Evolutionary conservation across 2,888 invertebrate genomes (phyloP), one percentile per base, ranked within the genome.

Genomic region (Vannuccia rotundouncinata): DNA sequence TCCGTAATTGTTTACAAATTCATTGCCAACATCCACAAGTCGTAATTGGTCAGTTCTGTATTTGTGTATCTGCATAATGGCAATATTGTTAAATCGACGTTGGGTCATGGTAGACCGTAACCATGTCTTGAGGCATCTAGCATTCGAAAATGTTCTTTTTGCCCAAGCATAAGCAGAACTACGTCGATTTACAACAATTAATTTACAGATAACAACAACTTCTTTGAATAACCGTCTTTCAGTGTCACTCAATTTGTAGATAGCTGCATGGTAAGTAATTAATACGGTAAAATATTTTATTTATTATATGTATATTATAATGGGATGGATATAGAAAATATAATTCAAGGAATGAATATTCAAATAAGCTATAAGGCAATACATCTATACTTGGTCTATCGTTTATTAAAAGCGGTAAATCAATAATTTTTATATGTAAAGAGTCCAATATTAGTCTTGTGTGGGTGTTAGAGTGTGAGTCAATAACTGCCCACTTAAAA

Each of bases 31-130:
- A 17, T 66, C 66, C 66, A 66, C 66, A 66, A 66, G 66, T 22
- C 66, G 25, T 66, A 22, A 66, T 66, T 66, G 66, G 66, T 66
- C 66, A 66, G 66, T 66, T 22, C 66, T 66, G 66, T 66, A 22
- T 66, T 66, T 66, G 66, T 66, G 66, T 13, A 66, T 5, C 66
- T 66, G 10, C 22, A 66, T 66, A 66, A 66, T 66, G 66, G 66
- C 66, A 66, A 66, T 66, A 66, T 66, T 66, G 66, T 66, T 66
- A 66, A 66, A 66, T 66, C 22, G 66, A 66, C 66, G 25, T 66
- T 66, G 66, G 66, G 66, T 66, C 66, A 66, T 66, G 66, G 66
- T 66, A 66, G 66, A 66, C 45, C 45, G 17, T 45, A 45, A 45
- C 45, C 45, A 45, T 45, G 45, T 45, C 45, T 45, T 45, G 45